Percentiles rank a stretch among this genome's conserved stretches.
Conservation (phyloP, 2,888 invertebrate species). For the Pseudeuparius sepicola region DNA sequence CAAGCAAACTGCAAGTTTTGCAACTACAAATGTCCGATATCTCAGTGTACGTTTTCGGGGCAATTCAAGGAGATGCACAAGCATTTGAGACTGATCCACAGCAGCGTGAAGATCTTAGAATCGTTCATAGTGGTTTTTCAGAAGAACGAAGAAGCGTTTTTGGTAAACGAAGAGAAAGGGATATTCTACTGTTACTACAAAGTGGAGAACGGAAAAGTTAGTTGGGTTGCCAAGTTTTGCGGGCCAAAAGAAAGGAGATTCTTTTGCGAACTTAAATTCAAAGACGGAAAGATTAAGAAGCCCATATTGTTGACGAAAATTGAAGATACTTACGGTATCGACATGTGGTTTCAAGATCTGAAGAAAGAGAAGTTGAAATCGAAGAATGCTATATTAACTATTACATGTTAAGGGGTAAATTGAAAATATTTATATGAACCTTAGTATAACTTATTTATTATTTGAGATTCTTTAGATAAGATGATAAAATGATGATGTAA, state of each 20-base stretch:
- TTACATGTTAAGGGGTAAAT: slow-evolving; percentile 24
- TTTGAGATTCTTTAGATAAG: too few relatives aligned
- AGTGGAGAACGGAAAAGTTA: slow-evolving; percentile 19
- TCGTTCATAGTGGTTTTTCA: slow-evolving; percentile 27
- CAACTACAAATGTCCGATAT: slow-evolving; percentile 27
- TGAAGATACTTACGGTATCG: slow-evolving; percentile 23
- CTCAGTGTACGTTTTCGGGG: slow-evolving; percentile 24
- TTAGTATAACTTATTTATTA: too few relatives aligned
- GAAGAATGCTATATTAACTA: slow-evolving; percentile 29
- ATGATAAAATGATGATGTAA: too few relatives aligned
- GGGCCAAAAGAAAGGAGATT: slow-evolving; percentile 28
- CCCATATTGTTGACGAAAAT: slow-evolving; percentile 23
- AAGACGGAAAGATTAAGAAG: slow-evolving; percentile 24
- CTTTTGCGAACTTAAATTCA: slow-evolving; percentile 28
- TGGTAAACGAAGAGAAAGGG: slow-evolving; percentile 26
- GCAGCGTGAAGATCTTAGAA: slow-evolving; percentile 26
- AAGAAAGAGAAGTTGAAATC: slow-evolving; percentile 29
- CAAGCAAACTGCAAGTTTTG: slow-evolving; percentile 28
- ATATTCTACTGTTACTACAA: slow-evolving; percentile 28
- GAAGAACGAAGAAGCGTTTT: slow-evolving; percentile 26
- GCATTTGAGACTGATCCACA: slow-evolving; percentile 29
- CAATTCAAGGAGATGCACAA: slow-evolving; percentile 24
- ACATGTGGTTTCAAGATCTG: slow-evolving; percentile 24
- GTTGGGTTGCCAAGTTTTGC: slow-evolving; percentile 28
- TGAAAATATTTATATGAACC: too few relatives aligned